Evolutionary conservation across 1,140 invertebrate species (phyloP), one percentile per base, ranked within the genome.

Genomic region (Tetramorium alpestre): DNA sequence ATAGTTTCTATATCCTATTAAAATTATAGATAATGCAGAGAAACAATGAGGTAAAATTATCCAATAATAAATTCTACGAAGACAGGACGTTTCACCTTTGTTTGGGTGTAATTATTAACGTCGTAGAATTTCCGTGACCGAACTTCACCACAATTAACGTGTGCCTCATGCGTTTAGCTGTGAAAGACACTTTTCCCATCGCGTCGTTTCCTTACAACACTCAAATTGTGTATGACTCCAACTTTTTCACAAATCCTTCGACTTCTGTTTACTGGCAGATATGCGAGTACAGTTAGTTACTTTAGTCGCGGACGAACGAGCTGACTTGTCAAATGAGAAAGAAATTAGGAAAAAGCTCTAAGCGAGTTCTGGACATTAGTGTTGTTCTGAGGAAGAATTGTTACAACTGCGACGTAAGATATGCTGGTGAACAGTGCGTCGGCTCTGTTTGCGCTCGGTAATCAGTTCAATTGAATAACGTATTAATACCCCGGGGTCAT

Each of bases 401-500:
- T 65, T 56, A 28, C 73, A 16, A 73, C 22, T 72, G 69, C 25
- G 22, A 47, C 62, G 51, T 80, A 64, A 73, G 58, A 64, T 56
- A 73, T 85, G 89, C 16, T 38, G 58, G 65, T 18, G 18, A 56
- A 86, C 47, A 54, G 86, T 85, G 44, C 76, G 56, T 91, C 84
- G 80, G 60, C 78, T 88, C 78, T 88, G 84, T 88, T 91, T 73
- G 85, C 38, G 91, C 76, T 80, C 49, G 80, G 89, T 92, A 90
- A 93, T 89, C 89, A 75, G 49, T 88, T 91, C 87, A 88, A 90
- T 92, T 88, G 88, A 93, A 92, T 89, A 92, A 92, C 78, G 72
- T 91, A 91, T 92, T 91, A 87, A 87, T 86, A 89, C 87, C 58
- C 85, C 82, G 92, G 91, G 88, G 91, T 93, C 90, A 88, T 92